Conservation (phyloP, 2,888 invertebrate genomes). For the Chrysolina haemoptera region DNA sequence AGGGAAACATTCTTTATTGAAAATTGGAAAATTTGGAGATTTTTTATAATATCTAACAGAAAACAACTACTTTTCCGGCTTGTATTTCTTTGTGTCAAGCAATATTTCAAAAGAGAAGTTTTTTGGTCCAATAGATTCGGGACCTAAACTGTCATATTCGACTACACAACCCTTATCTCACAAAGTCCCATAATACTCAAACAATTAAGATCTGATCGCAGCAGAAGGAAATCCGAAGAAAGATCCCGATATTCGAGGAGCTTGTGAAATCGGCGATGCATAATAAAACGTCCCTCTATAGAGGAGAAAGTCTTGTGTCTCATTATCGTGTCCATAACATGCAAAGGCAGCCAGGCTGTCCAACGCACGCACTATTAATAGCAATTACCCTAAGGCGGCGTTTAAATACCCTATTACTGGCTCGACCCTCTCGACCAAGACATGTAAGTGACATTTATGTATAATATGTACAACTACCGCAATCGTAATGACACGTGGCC, state of each 20-base stretch:
- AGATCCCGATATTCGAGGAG: constrained; percentile 36
- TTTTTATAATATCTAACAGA: too few relatives aligned
- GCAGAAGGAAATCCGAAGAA: constrained; percentile 36
- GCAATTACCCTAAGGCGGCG: constrained; percentile 68
- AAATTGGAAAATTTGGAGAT: too few relatives aligned
- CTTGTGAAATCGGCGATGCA: constrained; percentile 53
- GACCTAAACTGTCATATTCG: neutral
- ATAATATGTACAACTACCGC: constrained; percentile 55
- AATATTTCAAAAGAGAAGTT: too few relatives aligned
- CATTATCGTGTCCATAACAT: constrained; percentile 68
- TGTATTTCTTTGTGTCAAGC: too few relatives aligned
- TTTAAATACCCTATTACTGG: constrained; percentile 65
- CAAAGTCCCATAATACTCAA: neutral
- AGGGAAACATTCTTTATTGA: too few relatives aligned
- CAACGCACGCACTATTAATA: constrained; percentile 67
- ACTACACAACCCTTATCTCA: neutral
- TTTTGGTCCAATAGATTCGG: too few relatives aligned
- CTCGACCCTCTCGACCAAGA: constrained; percentile 57
- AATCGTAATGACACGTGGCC: constrained; percentile 48
- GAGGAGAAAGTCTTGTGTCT: constrained; percentile 56
- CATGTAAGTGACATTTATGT: constrained; percentile 67
- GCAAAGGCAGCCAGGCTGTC: constrained; percentile 66
- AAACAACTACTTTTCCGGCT: too few relatives aligned
- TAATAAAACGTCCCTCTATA: constrained; percentile 55
- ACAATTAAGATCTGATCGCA: constrained; percentile 12